Conservation (phyloP, 2,797 vertebrate genomes). For the Hybognathus amarus region DNA sequence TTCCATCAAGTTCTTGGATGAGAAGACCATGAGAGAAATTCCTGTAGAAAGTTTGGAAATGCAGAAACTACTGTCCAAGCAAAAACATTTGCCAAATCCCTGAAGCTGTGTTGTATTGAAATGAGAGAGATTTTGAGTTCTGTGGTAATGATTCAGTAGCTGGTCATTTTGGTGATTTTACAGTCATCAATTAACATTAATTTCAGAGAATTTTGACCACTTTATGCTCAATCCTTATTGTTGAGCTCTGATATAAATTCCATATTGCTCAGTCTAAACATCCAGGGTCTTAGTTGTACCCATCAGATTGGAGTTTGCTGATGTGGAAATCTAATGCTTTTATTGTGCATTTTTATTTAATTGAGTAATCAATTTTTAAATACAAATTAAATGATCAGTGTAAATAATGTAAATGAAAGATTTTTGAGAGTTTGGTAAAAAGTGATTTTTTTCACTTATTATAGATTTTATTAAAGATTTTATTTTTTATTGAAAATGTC, state of each 20-base stretch:
- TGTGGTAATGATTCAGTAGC: constrained; percentile 16
- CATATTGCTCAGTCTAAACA: background rate
- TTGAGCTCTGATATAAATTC: background rate
- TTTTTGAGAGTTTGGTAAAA: no score
- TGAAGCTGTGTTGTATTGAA: constrained; percentile 1
- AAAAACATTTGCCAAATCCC: background rate
- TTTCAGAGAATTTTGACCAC: background rate
- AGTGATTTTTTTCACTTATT: background rate
- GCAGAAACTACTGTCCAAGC: background rate
- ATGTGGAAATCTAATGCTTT: background rate
- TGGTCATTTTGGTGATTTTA: background rate
- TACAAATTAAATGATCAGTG: background rate
- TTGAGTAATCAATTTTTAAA: background rate
- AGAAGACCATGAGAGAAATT: background rate
- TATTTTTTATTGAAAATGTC: background rate
- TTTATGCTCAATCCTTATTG: background rate
- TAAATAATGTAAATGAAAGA: background rate
- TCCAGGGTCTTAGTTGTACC: constrained; percentile 63
- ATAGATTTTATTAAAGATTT: background rate
- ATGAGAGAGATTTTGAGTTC: background rate
- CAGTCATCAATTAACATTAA: background rate
- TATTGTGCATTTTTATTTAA: background rate
- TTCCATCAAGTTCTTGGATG: background rate
- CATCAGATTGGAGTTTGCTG: constrained; percentile 29
- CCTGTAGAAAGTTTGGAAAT: background rate